Evolutionary conservation across 2,113 vertebrate species (phyloP), one percentile per base, ranked within the genome.

Genomic region (Leucopsar rothschildi): DNA sequence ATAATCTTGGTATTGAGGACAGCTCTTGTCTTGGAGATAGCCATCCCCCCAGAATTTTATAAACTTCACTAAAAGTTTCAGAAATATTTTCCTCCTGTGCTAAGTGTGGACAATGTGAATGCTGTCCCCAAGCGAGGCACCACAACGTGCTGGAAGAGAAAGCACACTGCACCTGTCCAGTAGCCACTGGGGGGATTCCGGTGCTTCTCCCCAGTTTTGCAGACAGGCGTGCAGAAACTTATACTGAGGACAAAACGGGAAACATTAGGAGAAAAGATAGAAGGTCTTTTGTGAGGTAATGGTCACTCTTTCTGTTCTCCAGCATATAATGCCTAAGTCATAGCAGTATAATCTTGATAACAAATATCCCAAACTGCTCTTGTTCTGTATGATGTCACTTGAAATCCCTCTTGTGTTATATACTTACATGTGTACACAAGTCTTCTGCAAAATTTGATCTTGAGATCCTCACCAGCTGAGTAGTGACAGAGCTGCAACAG

Each of bases 51-150:
- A 83, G 82, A 88, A 64, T 31, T 88, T 81, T 12, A 42, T 52
- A 88, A 85, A 21, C 24, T 73, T 91, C 73, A 71, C 33, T 75
- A 71, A 94, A 60, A 68, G 61, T 44, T 82, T 93, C 47, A 81
- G 60, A 69, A 12, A 3, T 61, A 81, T 94, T 88, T 93, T 72
- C 68, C 71, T 88, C 39, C 59, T 50, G 75, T 47, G 63, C 42
- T 17, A 66, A 90, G 60, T 29, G 71, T 86, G 82, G 60, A 66
- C 42, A 70, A 56, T 44, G 39, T n/a, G 69, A 94, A 70, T 59
- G 40, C 63, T 39, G 11, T 39, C 14, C 12, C 47, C 39, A 66
- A 2, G 12, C 0, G 0, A 59, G 39, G 35, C 64, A 78, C 29
- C 29, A 70, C 47, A 60, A 22, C 0, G 2, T 9, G 5, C 40